A percentile compares a stretch with the other conserved stretches of the same genome.
phyloP scores from a whole-genome alignment of 2,888 invertebrate species.

The Sarcophaga rosellei region DNA sequence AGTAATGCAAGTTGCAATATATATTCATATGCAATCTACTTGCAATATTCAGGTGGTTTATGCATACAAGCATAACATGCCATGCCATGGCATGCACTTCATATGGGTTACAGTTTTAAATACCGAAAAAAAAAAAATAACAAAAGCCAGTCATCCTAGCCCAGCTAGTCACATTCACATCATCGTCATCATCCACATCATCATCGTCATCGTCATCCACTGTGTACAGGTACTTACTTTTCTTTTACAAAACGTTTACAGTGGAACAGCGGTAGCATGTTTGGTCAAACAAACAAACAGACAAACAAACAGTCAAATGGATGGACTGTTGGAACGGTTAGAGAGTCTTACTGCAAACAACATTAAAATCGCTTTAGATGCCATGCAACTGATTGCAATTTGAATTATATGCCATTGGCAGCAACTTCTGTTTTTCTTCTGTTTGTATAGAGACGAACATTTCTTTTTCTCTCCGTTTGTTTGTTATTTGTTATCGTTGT shows the following conservation, averaged over 20 bases:
- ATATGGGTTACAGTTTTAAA: conserved; percentile 62
- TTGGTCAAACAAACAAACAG: background rate
- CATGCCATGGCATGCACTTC: conserved; percentile 40
- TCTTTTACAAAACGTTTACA: conserved; percentile 24
- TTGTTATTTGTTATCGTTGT: conserved; percentile 7
- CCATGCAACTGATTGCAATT: conserved; percentile 68
- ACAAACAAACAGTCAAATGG: background rate
- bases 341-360: conserved; percentile 11
- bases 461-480: conserved; percentile 11
- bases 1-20: conserved; percentile 22
- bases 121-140: conserved; percentile 53
- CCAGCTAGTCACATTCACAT: conserved; percentile 23
- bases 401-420: conserved; percentile 69
- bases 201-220: conserved; percentile 2
- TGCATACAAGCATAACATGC: conserved; percentile 10
- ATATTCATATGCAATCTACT: conserved; percentile 25
- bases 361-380: conserved; percentile 67
- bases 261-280: background rate
- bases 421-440: conserved; percentile 69
- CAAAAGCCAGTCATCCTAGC: conserved; percentile 38
- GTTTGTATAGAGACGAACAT: conserved; percentile 56
- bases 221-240: conserved; percentile 59
- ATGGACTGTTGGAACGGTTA: no score
- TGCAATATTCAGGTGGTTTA: background rate
- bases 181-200: conserved; percentile 30